phyloP scores from a whole-genome alignment of 2,797 vertebrate genomes.

The Manis pentadactyla region DNA sequence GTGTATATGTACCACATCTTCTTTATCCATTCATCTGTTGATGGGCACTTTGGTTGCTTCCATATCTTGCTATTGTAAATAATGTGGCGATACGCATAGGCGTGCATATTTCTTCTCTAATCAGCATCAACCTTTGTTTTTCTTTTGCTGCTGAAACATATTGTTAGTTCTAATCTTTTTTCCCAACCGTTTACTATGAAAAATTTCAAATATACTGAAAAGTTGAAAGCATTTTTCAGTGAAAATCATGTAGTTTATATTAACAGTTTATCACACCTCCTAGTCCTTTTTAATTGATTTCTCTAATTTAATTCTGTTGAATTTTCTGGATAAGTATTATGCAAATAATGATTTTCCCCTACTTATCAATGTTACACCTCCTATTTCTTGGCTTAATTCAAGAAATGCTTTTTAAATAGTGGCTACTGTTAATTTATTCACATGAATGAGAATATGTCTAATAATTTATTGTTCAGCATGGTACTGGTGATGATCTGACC shows the following conservation, averaged over 20 bases:
- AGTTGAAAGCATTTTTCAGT: neutral
- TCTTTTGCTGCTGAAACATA: slow-evolving; percentile 13
- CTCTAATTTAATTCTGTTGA: neutral
- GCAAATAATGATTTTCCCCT: neutral
- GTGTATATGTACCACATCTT: too few relatives aligned
- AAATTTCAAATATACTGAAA: neutral
- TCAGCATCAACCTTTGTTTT: neutral
- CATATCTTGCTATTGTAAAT: too few relatives aligned
- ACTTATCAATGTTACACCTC: neutral
- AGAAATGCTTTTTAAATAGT: neutral
- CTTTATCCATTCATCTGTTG: too few relatives aligned
- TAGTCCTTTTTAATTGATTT: neutral
- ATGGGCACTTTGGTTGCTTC: too few relatives aligned
- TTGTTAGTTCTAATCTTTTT: neutral
- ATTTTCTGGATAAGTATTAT: neutral
- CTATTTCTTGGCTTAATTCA: slow-evolving; percentile 5
- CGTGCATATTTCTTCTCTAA: too few relatives aligned
- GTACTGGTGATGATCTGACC: neutral
- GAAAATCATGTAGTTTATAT: neutral
- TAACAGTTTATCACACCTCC: neutral
- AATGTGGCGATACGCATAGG: too few relatives aligned
- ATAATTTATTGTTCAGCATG: neutral
- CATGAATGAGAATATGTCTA: neutral
- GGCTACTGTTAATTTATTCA: neutral
- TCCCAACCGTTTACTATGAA: neutral